Evolutionary conservation across 1,140 invertebrate species (phyloP).

Genomic region (Trichogramma pretiosum): DNA sequence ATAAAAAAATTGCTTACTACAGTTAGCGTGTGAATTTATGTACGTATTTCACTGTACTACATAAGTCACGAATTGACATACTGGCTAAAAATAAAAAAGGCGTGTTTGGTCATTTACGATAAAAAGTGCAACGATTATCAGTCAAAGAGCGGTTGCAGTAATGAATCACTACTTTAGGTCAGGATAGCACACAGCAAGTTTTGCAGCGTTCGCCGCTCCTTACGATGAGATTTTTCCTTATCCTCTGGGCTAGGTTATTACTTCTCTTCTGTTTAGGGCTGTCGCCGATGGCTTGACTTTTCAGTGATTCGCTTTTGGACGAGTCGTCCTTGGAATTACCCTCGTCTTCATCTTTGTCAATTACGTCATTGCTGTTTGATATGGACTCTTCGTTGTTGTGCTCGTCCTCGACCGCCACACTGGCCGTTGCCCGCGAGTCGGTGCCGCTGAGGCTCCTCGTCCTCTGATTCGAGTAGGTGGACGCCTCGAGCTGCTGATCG

Average conservation of each 20-base stretch:
- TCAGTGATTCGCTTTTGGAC: constrained; percentile 30
- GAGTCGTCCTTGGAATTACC: not conserved
- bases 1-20: too few relatives aligned
- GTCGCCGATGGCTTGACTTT: constrained; percentile 28
- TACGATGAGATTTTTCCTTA: constrained; percentile 30
- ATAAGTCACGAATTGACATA: too few relatives aligned
- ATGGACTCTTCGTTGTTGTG: constrained; percentile 16
- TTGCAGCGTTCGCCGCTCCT: constrained; percentile 27
- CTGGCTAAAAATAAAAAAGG: too few relatives aligned
- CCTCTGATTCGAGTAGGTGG: not conserved
- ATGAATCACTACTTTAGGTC: too few relatives aligned
- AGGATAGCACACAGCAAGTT: constrained; percentile 36
- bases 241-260: constrained; percentile 30
- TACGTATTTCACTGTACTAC: too few relatives aligned
- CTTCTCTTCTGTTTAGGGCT: constrained; percentile 28
- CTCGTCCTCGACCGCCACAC: constrained; percentile 22
- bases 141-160: too few relatives aligned
- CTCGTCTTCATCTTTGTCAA: not conserved
- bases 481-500: constrained; percentile 2
- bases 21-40: too few relatives aligned
- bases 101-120: too few relatives aligned
- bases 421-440: constrained; percentile 27
- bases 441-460: constrained; percentile 34
- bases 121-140: too few relatives aligned
- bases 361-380: too few relatives aligned